These are phyloP conservation scores for Dicyrtomina minuta DNA, from an alignment of 2,888 invertebrate genomes.

Conservation along the genomic window DNA sequence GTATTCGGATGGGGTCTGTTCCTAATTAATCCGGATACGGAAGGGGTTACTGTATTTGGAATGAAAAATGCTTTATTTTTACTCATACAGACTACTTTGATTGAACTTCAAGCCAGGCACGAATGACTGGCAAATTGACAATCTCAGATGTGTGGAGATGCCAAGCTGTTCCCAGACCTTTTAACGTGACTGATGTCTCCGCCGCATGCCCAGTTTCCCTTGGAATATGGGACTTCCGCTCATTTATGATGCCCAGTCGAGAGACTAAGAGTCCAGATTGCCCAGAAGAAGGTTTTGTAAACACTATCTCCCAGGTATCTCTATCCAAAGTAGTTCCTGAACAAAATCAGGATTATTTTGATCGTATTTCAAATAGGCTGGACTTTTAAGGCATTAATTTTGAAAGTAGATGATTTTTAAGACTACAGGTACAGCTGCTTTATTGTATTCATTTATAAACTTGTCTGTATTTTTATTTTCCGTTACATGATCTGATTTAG, in stretches of 20 bases:
- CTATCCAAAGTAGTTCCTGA: constrained; percentile 25
- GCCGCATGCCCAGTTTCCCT: constrained; percentile 39
- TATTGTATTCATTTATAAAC: constrained; percentile 34
- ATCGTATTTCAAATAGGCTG: constrained; percentile 25
- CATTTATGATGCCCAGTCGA: constrained; percentile 38
- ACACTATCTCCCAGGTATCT: constrained; percentile 39
- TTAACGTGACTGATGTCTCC: constrained; percentile 37
- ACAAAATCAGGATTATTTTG: constrained; percentile 10
- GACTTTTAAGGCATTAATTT: constrained; percentile 47
- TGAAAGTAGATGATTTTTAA: constrained; percentile 50
- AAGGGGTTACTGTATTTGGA: too few species aligned
- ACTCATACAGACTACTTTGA: too few species aligned
- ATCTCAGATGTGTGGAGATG: constrained; percentile 36
- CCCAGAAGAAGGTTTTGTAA: constrained; percentile 27
- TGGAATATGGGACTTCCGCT: constrained; percentile 43
- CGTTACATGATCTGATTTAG: too few species aligned
- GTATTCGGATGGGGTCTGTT: too few species aligned
- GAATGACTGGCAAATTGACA: constrained; percentile 2
- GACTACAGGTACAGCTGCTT: constrained; percentile 47
- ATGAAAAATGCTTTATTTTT: too few species aligned
- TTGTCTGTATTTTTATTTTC: too few species aligned
- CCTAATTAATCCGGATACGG: too few species aligned
- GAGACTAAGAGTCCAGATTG: constrained; percentile 4
- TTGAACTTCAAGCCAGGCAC: too few species aligned
- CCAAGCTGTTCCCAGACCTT: constrained; percentile 40